Evolutionary conservation across 2,113 vertebrate genomes (phyloP), one percentile per base, ranked within the genome.

Genomic region (Hyperoodon ampullatus): DNA sequence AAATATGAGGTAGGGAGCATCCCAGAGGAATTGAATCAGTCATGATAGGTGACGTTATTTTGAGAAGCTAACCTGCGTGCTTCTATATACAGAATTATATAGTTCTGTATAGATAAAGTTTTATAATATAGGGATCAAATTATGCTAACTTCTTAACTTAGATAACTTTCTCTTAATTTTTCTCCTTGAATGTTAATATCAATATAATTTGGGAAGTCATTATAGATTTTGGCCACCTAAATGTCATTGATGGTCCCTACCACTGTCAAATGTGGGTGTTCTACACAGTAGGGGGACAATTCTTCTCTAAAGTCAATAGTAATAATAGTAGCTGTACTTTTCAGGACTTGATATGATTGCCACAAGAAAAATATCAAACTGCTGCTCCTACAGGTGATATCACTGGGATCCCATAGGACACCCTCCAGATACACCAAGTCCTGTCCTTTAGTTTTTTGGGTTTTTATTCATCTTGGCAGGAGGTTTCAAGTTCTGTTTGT

Each of bases 371-470:
- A 11, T 2, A 9, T 3, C n/a, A 6, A 11, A 47, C 4, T 15
- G 9, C 53, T 42, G 6, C 60, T 55, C 47, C 33, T 14, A 10
- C 0, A 1, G 26, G 21, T 24, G 9, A 2, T 8, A 1, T 44
- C 26, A 5, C 30, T 11, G 6, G 50, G 9, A 63, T 47, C 80
- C 78, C 15, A 0, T 2, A 6, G 58, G 63, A 6, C 6, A 42
- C 33, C 19, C 21, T 47, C 6, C 39, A 10, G 2, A 4, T 2
- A 1, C 1, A 63, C 10, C 4, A 12, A 18, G 15, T 21, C 55
- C 47, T 4, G 14, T 2, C 12, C 80, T n/a, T 26, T 19, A 1
- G 4, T 6, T 28, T 72, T 47, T 8, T 12, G 6, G 50, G 12
- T 42, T 28, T 63, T 24, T n/a, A 30, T 78, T 75, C 26, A 13